These are phyloP conservation scores for Amaurobius ferox DNA, from an alignment of 2,888 invertebrate species.

Conservation along the genomic window DNA sequence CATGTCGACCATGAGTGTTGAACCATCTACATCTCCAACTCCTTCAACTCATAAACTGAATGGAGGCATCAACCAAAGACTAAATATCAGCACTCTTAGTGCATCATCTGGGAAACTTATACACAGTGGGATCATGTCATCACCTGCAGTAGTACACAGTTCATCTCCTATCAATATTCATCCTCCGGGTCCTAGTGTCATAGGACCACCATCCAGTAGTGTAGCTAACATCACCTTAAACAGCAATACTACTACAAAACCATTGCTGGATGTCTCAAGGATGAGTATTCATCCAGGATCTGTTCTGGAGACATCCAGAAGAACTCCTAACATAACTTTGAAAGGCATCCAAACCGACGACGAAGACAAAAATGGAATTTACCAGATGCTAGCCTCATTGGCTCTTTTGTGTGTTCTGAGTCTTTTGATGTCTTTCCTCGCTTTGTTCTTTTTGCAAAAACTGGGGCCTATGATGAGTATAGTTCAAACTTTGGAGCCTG, in stretches of 20 bases:
- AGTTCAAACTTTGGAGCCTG: slow-evolving; percentile 31
- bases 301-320: slow-evolving; percentile 72
- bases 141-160: slow-evolving; percentile 51
- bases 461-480: slow-evolving; percentile 78
- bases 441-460: slow-evolving; percentile 89
- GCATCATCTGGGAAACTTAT: slow-evolving; percentile 82
- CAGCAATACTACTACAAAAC: slow-evolving; percentile 71
- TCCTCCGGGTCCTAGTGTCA: slow-evolving; percentile 32
- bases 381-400: slow-evolving; percentile 89
- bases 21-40: slow-evolving; percentile 65
- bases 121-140: slow-evolving; percentile 80
- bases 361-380: slow-evolving; percentile 80
- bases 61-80: slow-evolving; percentile 64
- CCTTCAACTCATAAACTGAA: slow-evolving; percentile 68
- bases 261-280: slow-evolving; percentile 71
- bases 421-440: slow-evolving; percentile 87
- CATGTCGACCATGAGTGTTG: slow-evolving; percentile 61
- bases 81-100: slow-evolving; percentile 80
- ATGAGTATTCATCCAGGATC: slow-evolving; percentile 73
- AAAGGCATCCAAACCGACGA: slow-evolving; percentile 23
- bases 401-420: slow-evolving; percentile 91
- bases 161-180: slow-evolving; percentile 35
- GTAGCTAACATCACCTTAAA: slow-evolving; percentile 75
- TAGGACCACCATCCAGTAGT: slow-evolving; percentile 40
- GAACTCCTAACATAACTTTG: slow-evolving; percentile 61